Conservation (phyloP, 2,797 vertebrate genomes). For the Gallirallus australis region DNA sequence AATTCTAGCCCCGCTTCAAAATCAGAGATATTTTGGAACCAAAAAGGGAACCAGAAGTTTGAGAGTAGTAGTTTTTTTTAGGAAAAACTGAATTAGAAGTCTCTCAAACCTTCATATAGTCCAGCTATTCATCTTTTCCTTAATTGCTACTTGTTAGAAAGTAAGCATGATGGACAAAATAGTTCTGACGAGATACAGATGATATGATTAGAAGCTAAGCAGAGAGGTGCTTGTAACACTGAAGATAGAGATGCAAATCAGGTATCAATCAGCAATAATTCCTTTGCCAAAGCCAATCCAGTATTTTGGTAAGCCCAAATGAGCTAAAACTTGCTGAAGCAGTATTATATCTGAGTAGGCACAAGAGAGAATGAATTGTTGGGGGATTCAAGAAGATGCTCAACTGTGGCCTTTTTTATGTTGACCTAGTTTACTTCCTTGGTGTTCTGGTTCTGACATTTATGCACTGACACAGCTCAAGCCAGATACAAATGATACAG, state of each 20-base stretch:
- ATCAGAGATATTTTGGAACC: background rate
- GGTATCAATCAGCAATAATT: background rate
- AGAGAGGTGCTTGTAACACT: background rate
- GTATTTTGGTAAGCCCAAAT: background rate
- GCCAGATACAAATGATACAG: too few relatives aligned
- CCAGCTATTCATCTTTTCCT: background rate
- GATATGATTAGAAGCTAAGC: background rate
- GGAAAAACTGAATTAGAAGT: background rate
- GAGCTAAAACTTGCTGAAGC: background rate
- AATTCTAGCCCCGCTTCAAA: background rate
- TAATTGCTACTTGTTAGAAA: background rate
- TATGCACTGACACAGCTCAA: too few relatives aligned
- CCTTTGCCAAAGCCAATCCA: background rate
- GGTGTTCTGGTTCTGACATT: too few relatives aligned
- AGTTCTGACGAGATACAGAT: background rate
- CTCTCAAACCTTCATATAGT: background rate
- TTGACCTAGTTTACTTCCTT: background rate
- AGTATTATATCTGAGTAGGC: background rate
- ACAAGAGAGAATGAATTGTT: background rate
- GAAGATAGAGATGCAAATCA: background rate
- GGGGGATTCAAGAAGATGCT: background rate
- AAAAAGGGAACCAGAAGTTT: background rate
- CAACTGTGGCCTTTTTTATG: background rate
- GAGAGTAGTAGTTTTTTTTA: background rate
- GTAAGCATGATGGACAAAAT: background rate